Conservation (phyloP, 2,797 vertebrate species). For the Hydrolagus colliei region DNA sequence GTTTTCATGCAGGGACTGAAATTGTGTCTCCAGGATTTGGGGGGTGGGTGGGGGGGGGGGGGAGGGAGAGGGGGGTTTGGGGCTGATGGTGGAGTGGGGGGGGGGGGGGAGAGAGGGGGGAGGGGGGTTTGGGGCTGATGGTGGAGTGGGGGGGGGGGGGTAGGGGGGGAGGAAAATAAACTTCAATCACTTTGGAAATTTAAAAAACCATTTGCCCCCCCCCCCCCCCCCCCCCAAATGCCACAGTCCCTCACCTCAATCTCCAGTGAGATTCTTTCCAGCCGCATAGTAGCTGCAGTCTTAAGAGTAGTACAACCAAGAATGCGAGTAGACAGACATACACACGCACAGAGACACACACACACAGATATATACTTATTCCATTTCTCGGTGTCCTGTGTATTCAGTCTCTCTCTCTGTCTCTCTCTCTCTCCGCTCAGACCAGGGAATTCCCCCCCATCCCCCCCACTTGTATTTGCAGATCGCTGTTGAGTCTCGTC, state of each 20-base stretch:
- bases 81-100: too few species aligned
- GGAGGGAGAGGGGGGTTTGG: too few species aligned
- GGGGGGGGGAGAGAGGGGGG: neutral
- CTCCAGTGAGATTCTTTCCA: neutral
- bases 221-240: too few species aligned
- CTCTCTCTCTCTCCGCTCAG: neutral
- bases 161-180: neutral
- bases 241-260: too few species aligned
- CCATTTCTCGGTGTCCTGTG: too few species aligned
- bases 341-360: too few species aligned
- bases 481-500: neutral
- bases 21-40: too few species aligned
- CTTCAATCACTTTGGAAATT: conserved; percentile 2
- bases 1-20: neutral
- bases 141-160: too few species aligned
- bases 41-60: too few species aligned
- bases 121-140: neutral
- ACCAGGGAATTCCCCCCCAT: neutral
- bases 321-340: neutral
- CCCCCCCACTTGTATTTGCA: neutral
- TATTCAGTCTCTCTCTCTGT: too few species aligned
- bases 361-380: too few species aligned
- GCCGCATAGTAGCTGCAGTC: neutral
- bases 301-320: neutral
- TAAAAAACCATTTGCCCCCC: neutral